Evolutionary conservation across 1,140 invertebrate species (phyloP), one percentile per base, ranked within the genome.

Genomic region (Drosophila oshimai): DNA sequence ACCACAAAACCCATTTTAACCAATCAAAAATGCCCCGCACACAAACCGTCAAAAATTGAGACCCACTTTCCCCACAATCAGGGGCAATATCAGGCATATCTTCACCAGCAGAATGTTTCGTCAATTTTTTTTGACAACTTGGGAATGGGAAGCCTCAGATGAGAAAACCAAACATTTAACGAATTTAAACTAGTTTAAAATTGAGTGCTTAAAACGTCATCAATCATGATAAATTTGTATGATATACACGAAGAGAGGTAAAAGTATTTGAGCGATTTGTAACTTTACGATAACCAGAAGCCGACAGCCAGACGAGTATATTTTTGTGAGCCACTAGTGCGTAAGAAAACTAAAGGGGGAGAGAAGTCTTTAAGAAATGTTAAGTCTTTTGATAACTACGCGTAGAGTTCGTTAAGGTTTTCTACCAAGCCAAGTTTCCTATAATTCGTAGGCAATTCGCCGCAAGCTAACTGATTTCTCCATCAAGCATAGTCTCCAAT

Each of bases 181-280:
- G 75, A 84, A 84, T 83, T 81, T 83, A 81, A 81, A 72, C 72
- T 72, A 72, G 68, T 72, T 72, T 72, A 72, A 71, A 61, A 72
- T 72, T 73, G 57, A 64, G 62, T 46, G 42, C 55, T 46, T 55
- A 46, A 22, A 68, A 31, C 7, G 41, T 26, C 7, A 37, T 49
- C 44, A 58, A 39, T 29, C 3, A 36, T 6, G 31, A 41, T 28
- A 57, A 42, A 58, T 62, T 60, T 62, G 28, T 62, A 64, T 33
- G 37, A 26, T 49, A 50, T 58, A 58, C 15, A 57, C 20, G 33
- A 13, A 18, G n/a, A 6, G 9, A 17, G 22, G 18, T 17, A 31
- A 31, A 46, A 22, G 42, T 50, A 50, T 65, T 50, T 33, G 31
- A 65, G 26, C 13, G 42, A 64, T 64, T 64, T 65, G 61, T 64